Evolutionary conservation across 1,140 invertebrate genomes (phyloP), one percentile per base, ranked within the genome.

Genomic region (Callitettix versicolor): DNA sequence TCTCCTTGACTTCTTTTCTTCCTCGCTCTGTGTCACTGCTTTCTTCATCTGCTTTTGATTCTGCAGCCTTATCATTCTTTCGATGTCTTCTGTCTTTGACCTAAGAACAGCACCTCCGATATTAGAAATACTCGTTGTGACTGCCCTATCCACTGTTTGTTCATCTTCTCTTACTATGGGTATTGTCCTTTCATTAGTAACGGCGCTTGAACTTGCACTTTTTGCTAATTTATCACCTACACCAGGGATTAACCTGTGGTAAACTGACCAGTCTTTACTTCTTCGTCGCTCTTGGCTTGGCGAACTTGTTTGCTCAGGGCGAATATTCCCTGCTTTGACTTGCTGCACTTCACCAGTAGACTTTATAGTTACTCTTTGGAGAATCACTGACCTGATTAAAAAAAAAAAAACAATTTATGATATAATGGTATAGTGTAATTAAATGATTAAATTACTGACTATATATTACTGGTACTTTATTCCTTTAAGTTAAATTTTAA

Each of bases 1-100:
- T 59, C 79, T 69, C 62, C 72, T 80, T 1, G 76, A 76, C 56
- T 81, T 78, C 56, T 80, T 80, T 57, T 79, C 56, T 41, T 58
- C 54, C 12, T 34, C 52, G 42, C 52, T 54, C 17, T 14, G 34
- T 20, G 24, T 34, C 22, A 44, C 21, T 21, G 33, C 21, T 26
- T 53, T 53, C 24, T 51, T 51, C 6, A 3, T 44, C 33, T 55
- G 53, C 20, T 55, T 57, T 12, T 9, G 20, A 12, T 15, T 53
- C 24, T 57, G 58, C 58, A 73, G 71, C 18, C 69, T 71, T 18
- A 78, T 49, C 65, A 81, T 79, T 60, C 78, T 72, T 61, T 83
- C 80, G 58, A 84, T 79, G 58, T 84, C 79, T 0, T 78, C 80
- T 0, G 80, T 82, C 66, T 81, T 81, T 3, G 81, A 82, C 58